A percentile compares a stretch with the other conserved stretches of the same genome.
phyloP scores from a whole-genome alignment of 1,140 invertebrate genomes.

The Melipona quadrifasciata region DNA sequence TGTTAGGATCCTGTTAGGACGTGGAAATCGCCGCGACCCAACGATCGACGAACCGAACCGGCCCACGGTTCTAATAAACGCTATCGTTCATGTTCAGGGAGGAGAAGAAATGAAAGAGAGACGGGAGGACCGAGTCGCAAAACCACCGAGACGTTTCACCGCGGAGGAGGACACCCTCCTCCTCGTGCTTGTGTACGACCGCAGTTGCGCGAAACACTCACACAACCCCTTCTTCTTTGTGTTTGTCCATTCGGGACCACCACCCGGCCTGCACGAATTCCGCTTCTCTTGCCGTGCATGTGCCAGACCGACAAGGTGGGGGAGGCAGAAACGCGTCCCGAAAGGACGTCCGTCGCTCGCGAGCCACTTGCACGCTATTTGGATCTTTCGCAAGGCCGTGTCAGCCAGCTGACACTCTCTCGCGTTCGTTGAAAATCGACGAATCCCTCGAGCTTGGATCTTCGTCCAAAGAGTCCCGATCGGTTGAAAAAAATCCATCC shows the following conservation, averaged over 20 bases:
- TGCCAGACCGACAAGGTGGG: slow-evolving; percentile 19
- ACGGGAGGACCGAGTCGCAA: background rate
- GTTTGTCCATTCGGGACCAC: slow-evolving; percentile 31
- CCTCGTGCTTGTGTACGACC: slow-evolving; percentile 56
- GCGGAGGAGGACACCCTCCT: background rate
- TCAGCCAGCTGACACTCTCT: background rate
- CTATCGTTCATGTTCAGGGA: background rate
- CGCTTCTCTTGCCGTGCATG: slow-evolving; percentile 45
- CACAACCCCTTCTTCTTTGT: slow-evolving; percentile 9
- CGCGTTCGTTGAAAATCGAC: no score
- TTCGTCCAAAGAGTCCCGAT: background rate
- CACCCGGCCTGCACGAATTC: slow-evolving; percentile 55
- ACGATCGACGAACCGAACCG: slow-evolving; percentile 2
- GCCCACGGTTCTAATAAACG: background rate
- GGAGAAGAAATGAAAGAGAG: background rate
- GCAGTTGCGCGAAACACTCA: slow-evolving; percentile 69
- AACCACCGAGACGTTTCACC: slow-evolving; percentile 47
- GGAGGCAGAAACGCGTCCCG: slow-evolving; percentile 27
- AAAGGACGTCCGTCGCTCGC: slow-evolving; percentile 34
- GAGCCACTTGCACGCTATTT: background rate
- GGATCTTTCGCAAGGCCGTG: background rate
- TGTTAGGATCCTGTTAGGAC: slow-evolving; percentile 44
- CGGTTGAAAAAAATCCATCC: slow-evolving; percentile 38
- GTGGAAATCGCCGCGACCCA: slow-evolving; percentile 32
- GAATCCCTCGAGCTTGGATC: background rate